phyloP scores from a whole-genome alignment of 2,113 vertebrate species.

The Lipotes vexillifer region DNA sequence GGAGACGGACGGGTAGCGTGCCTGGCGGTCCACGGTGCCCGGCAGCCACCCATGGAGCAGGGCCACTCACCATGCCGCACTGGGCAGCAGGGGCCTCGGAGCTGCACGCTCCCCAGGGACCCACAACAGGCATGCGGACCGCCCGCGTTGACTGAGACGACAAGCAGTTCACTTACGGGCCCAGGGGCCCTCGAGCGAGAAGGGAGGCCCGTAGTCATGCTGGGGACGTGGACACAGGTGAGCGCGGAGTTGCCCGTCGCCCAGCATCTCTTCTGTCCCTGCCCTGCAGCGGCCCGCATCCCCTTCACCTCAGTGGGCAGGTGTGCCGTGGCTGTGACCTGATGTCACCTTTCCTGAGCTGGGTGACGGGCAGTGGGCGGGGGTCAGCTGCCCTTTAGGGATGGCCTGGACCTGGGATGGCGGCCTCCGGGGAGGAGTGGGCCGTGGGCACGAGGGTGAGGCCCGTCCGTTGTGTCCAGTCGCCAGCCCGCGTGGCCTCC shows the following conservation, averaged over 20 bases:
- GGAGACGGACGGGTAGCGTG: rapidly evolving
- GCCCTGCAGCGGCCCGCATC: rapidly evolving
- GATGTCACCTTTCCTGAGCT: background rate
- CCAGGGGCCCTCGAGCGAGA: background rate
- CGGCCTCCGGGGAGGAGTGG: background rate
- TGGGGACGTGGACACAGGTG: background rate
- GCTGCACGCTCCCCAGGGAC: too few relatives aligned
- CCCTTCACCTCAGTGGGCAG: background rate
- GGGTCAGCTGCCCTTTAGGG: background rate
- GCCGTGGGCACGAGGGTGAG: background rate
- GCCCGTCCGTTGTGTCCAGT: too few relatives aligned
- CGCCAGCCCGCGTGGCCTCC: rapidly evolving
- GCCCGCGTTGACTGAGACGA: rapidly evolving
- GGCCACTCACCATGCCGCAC: background rate
- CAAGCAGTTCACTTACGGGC: background rate
- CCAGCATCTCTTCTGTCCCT: rapidly evolving
- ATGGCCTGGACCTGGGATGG: too few relatives aligned
- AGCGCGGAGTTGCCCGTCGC: rapidly evolving
- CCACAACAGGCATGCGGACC: rapidly evolving
- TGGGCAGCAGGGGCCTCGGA: too few relatives aligned
- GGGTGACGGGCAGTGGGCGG: rapidly evolving
- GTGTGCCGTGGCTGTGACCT: rapidly evolving
- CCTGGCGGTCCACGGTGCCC: rapidly evolving
- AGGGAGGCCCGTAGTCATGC: background rate
- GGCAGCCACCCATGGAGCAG: too few relatives aligned